Evolutionary conservation across 2,797 vertebrate species (phyloP), one percentile per base, ranked within the genome.

Genomic region (Acropternis orthonyx): DNA sequence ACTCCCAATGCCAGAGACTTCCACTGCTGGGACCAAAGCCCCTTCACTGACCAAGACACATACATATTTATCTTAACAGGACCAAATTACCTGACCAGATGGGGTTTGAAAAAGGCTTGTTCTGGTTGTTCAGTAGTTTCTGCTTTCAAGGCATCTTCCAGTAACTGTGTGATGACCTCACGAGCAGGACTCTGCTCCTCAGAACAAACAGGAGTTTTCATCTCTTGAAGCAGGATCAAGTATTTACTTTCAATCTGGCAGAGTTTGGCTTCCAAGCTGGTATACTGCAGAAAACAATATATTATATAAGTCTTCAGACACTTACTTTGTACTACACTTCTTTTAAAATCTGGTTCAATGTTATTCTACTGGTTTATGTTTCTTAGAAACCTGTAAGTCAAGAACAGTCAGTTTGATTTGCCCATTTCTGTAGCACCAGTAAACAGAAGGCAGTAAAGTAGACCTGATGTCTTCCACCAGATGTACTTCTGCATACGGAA

Each of bases 171-270:
- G 51, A 99, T 99, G 92, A 99, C 98, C 6, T 99, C 99, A 2
- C 95, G 97, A 49, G 98, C 96, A 4, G 98, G 98, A 18, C 96
- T 98, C 89, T 98, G 98, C 58, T 98, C 99, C 19, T 98, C 98
- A 0, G 99, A 99, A 91, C 98, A 99, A 46, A 99, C 98, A 0
- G 99, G 99, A 27, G 94, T 98, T 96, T 98, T 99, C 97, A 99
- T 97, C 95, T 99, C 99, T 97, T 99, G 99, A 41, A 99, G 99
- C 84, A 99, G 96, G 83, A 99, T 99, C 97, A 99, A 96, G 90
- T 99, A 99, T 87, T 99, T 99, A 76, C 99, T 99, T 98, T 99
- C 99, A 95, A 99, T 98, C 97, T 99, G 99, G 96, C 99, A 99
- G 76, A 99, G 94, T 95, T 99, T 99, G 93, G 99, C 99, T 96